Percentiles rank a stretch among this genome's conserved stretches.
These are phyloP conservation scores for Sylvia borin DNA, from an alignment of 2,797 vertebrate species.

Conservation along the genomic window DNA sequence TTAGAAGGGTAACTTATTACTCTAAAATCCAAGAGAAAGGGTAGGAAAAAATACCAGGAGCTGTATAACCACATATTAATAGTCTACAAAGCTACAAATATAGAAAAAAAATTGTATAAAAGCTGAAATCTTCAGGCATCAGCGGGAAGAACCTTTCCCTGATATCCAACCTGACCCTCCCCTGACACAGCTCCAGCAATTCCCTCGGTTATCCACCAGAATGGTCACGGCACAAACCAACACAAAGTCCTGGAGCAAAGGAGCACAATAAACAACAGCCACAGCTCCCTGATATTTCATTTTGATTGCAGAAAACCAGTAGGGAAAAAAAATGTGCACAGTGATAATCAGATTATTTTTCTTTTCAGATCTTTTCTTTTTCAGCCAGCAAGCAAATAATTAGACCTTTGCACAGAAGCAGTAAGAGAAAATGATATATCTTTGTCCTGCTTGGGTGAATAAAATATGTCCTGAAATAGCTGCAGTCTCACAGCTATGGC, in stretches of 20 bases:
- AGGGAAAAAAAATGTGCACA: background rate
- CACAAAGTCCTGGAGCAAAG: background rate
- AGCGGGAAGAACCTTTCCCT: background rate
- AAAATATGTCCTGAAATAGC: conserved; percentile 14
- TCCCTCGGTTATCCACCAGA: background rate
- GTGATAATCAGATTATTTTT: background rate
- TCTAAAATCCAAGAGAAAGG: background rate
- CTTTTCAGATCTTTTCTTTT: background rate
- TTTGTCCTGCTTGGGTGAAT: conserved; percentile 22
- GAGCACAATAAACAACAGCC: background rate
- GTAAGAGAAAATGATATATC: background rate
- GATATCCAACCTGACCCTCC: background rate
- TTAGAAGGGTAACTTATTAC: background rate
- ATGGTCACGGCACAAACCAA: background rate
- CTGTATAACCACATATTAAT: fast-evolving
- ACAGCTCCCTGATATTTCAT: background rate
- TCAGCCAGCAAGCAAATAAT: conserved; percentile 3
- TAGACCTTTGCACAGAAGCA: background rate
- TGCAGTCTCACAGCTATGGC: background rate
- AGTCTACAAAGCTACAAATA: background rate
- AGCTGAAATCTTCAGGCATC: background rate
- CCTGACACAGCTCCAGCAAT: background rate
- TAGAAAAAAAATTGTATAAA: background rate
- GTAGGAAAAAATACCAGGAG: background rate
- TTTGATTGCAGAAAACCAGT: background rate